phyloP scores from a whole-genome alignment of 2,797 vertebrate species.

The Xiphorhynchus erythropygius region DNA sequence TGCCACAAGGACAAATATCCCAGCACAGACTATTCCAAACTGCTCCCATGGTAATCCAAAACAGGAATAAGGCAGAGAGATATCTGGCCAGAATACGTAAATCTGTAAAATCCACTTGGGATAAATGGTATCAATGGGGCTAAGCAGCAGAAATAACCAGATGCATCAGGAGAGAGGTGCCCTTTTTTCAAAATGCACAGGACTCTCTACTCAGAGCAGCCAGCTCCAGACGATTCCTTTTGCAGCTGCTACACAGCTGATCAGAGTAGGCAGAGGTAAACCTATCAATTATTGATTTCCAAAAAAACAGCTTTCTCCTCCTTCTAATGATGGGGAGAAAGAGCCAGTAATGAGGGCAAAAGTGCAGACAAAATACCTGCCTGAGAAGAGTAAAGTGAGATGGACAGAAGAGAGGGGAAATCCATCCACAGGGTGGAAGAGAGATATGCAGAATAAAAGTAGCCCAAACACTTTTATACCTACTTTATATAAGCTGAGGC shows the following conservation, averaged over 20 bases:
- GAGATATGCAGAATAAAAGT: accelerated
- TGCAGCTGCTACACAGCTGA: not conserved
- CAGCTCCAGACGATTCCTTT: not conserved
- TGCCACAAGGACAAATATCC: not conserved
- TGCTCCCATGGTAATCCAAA: not conserved
- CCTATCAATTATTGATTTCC: not conserved
- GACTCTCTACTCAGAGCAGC: not conserved
- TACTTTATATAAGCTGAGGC: not conserved
- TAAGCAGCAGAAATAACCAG: not conserved
- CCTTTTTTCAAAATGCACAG: not conserved
- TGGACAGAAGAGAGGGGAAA: not conserved
- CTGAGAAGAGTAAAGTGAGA: not conserved
- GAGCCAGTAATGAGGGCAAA: not conserved
- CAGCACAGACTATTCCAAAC: not conserved
- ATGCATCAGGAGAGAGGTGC: not conserved
- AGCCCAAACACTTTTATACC: not conserved
- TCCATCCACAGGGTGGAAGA: accelerated
- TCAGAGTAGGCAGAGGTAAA: not conserved
- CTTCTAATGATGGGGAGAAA: not conserved
- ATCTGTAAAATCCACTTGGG: not conserved
- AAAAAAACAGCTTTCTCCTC: not conserved
- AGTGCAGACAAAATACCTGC: not conserved
- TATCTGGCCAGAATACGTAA: not conserved
- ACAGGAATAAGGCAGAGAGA: not conserved
- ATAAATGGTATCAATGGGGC: not conserved